Evolutionary conservation across 2,797 vertebrate species (phyloP), one percentile per base, ranked within the genome.

Genomic region (Tapera naevia): DNA sequence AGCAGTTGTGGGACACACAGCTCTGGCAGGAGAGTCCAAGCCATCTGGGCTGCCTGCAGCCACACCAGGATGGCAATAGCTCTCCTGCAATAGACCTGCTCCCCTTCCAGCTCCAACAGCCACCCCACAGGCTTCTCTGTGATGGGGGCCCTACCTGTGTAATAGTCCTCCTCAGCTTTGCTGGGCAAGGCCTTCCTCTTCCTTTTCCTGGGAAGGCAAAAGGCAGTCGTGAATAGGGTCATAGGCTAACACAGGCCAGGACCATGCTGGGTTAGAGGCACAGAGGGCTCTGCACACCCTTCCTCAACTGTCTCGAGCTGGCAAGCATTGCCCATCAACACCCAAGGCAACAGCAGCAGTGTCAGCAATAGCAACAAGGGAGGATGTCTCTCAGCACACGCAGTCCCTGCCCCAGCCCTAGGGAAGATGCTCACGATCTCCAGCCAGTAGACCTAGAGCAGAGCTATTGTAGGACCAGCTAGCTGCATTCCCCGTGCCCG

Each of bases 201-300:
- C 53, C 33, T 94, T 67, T 13, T 96, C 53, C 95, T 96, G 70
- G 48, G 35, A 86, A 93, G 12, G 11, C 24, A 93, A 95, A 86
- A 24, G 25, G 76, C 24, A 62, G 10, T 45, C 13, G 32, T 80
- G 43, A 71, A 69, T 57, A 4, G 3, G 17, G 28, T 17, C 17
- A 71, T 32, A 70, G 22, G 35, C 5, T 46, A 51, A 41, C 8
- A 0, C n/a, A 30, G 30, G 17, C n/a, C 56, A 56, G 24, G 27
- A 13, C 7, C 8, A 27, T 58, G 21, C n/a, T 30, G 45, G 84
- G 19, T 3, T 5, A 78, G 30, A n/a, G 14, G 32, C 21, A 33
- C 5, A 7, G 21, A 37, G 28, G 23, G 7, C 2, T 76, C 46
- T 80, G 60, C 30, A 57, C 10, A 41, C 4, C 25, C 27, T 56